Conservation (phyloP, 2,113 vertebrate genomes). For the Percopsis transmontana region DNA sequence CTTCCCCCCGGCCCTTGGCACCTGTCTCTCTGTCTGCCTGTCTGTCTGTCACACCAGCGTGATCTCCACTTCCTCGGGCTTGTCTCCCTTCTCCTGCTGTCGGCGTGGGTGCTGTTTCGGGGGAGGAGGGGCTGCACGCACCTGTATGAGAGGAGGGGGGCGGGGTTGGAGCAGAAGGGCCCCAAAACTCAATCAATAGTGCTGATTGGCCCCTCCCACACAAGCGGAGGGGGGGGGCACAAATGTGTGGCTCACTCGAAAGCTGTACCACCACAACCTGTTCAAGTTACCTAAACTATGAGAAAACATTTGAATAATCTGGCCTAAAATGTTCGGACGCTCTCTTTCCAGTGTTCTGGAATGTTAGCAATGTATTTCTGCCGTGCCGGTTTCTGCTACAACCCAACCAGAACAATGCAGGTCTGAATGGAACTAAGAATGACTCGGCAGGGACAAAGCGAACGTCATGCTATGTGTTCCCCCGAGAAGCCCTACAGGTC, state of each 20-base stretch:
- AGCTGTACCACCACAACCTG: not conserved
- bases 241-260: too few species aligned
- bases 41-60: conserved; percentile 87
- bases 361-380: too few species aligned
- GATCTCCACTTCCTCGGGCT: conserved; percentile 96
- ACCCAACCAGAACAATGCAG: too few species aligned
- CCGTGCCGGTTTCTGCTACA: too few species aligned
- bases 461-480: too few species aligned
- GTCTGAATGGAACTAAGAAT: too few species aligned
- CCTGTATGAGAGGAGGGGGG: conserved; percentile 73
- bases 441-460: too few species aligned
- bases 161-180: not conserved
- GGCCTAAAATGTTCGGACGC: not conserved
- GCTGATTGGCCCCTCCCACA: too few species aligned
- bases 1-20: conserved; percentile 8
- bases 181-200: too few species aligned
- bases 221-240: too few species aligned
- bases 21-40: conserved; percentile 23
- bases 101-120: conserved; percentile 89
- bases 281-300: not conserved
- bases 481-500: too few species aligned
- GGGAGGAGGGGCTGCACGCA: conserved; percentile 94
- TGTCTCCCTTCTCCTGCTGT: conserved; percentile 89
- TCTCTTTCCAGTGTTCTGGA: too few species aligned
- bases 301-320: not conserved